Evolutionary conservation across 2,888 invertebrate genomes (phyloP), one percentile per base, ranked within the genome.

Genomic region (Ceramica pisi): DNA sequence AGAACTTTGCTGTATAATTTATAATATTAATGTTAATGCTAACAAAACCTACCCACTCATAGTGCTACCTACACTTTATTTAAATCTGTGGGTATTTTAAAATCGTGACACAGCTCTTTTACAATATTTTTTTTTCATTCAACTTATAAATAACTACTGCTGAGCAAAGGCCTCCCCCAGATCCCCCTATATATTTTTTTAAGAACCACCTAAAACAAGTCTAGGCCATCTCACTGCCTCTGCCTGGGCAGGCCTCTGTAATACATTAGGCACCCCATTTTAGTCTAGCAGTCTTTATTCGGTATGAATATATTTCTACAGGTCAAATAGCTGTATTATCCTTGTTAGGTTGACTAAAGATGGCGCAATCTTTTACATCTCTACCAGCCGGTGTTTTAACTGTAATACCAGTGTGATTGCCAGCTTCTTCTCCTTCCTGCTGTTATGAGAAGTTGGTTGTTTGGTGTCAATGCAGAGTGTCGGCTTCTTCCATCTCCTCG

Each of bases 1-100:
- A 69, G n/a, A 72, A 21, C 26, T 72, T n/a, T 21, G 1, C 19
- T 10, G 21, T 19, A 46, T 8, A 46, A 46, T 46, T n/a, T n/a
- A n/a, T n/a, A n/a, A 46, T 46, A 41, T 41, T 6, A 46, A 16
- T 44, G 6, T 72, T 44, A 23, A 26, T 46, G 46, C n/a, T 12
- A n/a, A 31, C 2, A 8, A 19, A 16, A 26, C 7, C 53, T 23
- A 16, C 3, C 26, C 9, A 19, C 9, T 8, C 2, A 1, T 31
- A 31, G 10, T 10, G 9, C 10, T n/a, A 31, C 19, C 10, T n/a
- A 31, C 19, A 31, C 10, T 31, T 7, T 0, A 31, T 31, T 19
- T 10, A 8, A 10, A 46, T 7, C 19, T 6, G 8, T 46, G 19
- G 46, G 19, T 46, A 16, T 19, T 46, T 31, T 31, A 31, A 3